Conservation (phyloP, 1,140 invertebrate genomes). For the Tetranychus cinnabarinus region DNA sequence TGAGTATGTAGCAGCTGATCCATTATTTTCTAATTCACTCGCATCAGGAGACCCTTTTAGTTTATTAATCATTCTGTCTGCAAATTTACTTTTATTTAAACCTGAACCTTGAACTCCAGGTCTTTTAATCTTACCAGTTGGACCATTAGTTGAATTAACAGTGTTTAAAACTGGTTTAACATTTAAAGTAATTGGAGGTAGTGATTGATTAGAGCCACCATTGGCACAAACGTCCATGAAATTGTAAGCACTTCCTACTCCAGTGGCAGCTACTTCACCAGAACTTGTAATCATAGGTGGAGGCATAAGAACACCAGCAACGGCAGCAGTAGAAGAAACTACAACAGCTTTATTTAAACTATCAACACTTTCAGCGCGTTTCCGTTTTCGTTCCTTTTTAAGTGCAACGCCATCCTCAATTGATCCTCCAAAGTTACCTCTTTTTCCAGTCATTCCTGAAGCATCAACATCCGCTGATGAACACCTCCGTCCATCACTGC, state of each 20-base stretch:
- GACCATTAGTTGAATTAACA: conserved; percentile 4
- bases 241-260: not conserved
- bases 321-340: not conserved
- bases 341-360: not conserved
- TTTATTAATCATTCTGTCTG: not conserved
- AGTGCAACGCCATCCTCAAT: not conserved
- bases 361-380: conserved; percentile 26
- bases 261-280: not conserved
- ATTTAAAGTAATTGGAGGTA: conserved; percentile 12
- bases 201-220: conserved; percentile 3
- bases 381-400: conserved; percentile 30
- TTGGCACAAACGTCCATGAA: not conserved
- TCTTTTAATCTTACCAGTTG: not conserved
- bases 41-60: not conserved
- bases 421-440: conserved; percentile 8
- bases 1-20: not conserved
- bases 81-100: not conserved
- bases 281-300: conserved; percentile 21
- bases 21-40: not conserved
- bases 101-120: not conserved
- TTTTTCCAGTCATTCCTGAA: conserved; percentile 7
- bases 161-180: conserved; percentile 6
- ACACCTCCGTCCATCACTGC: conserved; percentile 8
- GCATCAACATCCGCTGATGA: conserved; percentile 9
- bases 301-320: conserved; percentile 34